Percentiles rank a stretch among this genome's conserved stretches.
Evolutionary conservation across 1,140 invertebrate genomes (phyloP).

Genomic region (Leguminivora glycinivorella): DNA sequence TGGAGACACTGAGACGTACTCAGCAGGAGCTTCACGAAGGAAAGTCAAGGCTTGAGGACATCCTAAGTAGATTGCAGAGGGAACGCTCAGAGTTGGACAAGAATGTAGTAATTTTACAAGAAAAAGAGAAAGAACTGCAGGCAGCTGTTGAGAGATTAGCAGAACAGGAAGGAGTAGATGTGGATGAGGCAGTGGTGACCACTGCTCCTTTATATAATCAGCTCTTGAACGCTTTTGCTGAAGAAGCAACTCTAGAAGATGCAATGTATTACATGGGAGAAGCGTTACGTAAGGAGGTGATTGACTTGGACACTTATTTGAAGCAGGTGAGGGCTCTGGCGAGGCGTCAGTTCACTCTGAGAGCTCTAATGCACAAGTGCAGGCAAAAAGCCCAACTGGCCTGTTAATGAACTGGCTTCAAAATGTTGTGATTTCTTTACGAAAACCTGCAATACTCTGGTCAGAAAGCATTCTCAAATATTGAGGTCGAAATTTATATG

Average conservation of each 20-base stretch:
- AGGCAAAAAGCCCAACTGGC: slow-evolving; percentile 95
- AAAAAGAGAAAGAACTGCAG: slow-evolving; percentile 93
- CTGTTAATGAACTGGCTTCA: slow-evolving; percentile 66
- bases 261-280: slow-evolving; percentile 99
- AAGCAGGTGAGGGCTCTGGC: slow-evolving; percentile 97
- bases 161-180: slow-evolving; percentile 90
- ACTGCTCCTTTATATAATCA: slow-evolving; percentile 98
- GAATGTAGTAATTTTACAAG: slow-evolving; percentile 89
- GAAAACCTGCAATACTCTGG: background rate
- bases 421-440: slow-evolving; percentile 10
- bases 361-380: slow-evolving; percentile 97
- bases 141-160: slow-evolving; percentile 88
- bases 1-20: slow-evolving; percentile 93
- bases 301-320: slow-evolving; percentile 97
- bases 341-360: slow-evolving; percentile 96
- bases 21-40: slow-evolving; percentile 93
- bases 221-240: slow-evolving; percentile 96
- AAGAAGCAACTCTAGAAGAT: slow-evolving; percentile 98
- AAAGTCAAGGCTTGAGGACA: slow-evolving; percentile 89
- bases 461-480: background rate
- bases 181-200: slow-evolving; percentile 98
- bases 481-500: background rate
- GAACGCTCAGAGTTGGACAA: slow-evolving; percentile 93
- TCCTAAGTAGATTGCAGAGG: slow-evolving; percentile 89
- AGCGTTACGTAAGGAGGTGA: slow-evolving; percentile 93